A percentile compares a stretch with the other conserved stretches of the same genome.
These are phyloP conservation scores for Aleiodes testaceus DNA, from an alignment of 2,888 invertebrate species.

Conservation along the genomic window DNA sequence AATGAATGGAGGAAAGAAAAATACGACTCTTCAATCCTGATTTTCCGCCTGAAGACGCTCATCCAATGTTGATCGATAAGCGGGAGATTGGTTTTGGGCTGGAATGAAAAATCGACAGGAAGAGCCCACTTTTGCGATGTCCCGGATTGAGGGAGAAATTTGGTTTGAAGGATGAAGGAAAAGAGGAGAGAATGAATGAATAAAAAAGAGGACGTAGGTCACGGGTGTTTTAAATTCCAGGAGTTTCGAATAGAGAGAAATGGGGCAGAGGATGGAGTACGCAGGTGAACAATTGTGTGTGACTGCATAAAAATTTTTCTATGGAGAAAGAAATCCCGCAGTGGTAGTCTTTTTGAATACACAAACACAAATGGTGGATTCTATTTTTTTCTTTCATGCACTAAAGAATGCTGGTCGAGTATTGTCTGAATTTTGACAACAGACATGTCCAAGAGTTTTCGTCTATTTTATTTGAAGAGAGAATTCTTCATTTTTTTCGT, in stretches of 20 bases:
- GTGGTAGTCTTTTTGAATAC: background rate
- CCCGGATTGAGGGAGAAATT: conserved; percentile 25
- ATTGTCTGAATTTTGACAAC: no score
- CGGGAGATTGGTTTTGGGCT: conserved; percentile 45
- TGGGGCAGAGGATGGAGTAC: conserved; percentile 1
- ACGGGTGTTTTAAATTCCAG: conserved; percentile 43
- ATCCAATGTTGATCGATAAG: conserved; percentile 46
- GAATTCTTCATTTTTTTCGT: no score
- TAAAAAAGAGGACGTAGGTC: conserved; percentile 33
- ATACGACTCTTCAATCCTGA: conserved; percentile 34
- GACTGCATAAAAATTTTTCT: conserved; percentile 4
- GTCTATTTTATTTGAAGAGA: no score
- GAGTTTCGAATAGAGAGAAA: conserved; percentile 24
- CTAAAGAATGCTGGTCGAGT: no score
- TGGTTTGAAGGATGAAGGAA: conserved; percentile 7
- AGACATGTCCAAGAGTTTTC: no score
- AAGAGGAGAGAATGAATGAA: conserved; percentile 41
- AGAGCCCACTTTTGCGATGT: conserved; percentile 51
- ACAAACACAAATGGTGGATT: no score
- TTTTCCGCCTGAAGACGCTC: conserved; percentile 52
- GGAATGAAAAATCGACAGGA: conserved; percentile 52
- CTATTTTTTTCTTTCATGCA: no score
- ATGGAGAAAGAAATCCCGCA: background rate
- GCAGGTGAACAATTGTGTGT: conserved; percentile 5
- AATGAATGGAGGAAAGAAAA: background rate